Base-by-base conservation (phyloP, 2,888 invertebrate genomes). In the Dryococelus australis region DNA sequence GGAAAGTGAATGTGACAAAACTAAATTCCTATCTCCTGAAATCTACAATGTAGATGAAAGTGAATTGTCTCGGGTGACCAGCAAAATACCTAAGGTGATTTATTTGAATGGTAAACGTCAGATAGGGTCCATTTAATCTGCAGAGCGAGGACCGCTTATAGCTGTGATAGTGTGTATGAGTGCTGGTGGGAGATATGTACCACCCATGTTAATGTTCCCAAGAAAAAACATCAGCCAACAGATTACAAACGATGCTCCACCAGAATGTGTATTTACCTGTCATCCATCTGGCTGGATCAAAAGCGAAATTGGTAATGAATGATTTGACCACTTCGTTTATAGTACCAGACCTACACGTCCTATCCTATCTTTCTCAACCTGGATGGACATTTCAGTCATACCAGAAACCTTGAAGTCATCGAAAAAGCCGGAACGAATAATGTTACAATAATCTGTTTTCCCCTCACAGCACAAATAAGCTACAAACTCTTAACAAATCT, bases 41-140 rank as follows among this genome's bases (percentile, higher is more conserved):
- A 83, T 83, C 8, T 27, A 12, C 28, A 83, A 83, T n/a, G 13
- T 83, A 5, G 83, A 83, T 83, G 83, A 83, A 83, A 83, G 35
- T 83, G 35, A 27, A 28, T n/a, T 83, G 28, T 13, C 83, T 35
- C 24, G 35, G 20, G 83, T 43, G 24, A 8, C 47, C 13, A 27
- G 43, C 8, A 4, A 43, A 83, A 83, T 20, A n/a, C n/a, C 20
- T 28, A 8, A 83, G 13, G 83, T 5, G 35, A 83, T 83, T 83
- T 5, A 10, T 83, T 9, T 83, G 13, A 13, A 3, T 35, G 28
- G 83, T 24, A 83, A 83, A 83, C 0, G 83, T 16, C 83, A 83
- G 26, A 83, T 83, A 26, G 47, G 16, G 0, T 47, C 47, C 35
- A 13, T 83, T 28, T 24, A 0, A 43, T 83, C 83, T 26, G 83